Evolutionary conservation across 2,113 vertebrate genomes (phyloP).

Genomic region (Ranitomeya imitator): DNA sequence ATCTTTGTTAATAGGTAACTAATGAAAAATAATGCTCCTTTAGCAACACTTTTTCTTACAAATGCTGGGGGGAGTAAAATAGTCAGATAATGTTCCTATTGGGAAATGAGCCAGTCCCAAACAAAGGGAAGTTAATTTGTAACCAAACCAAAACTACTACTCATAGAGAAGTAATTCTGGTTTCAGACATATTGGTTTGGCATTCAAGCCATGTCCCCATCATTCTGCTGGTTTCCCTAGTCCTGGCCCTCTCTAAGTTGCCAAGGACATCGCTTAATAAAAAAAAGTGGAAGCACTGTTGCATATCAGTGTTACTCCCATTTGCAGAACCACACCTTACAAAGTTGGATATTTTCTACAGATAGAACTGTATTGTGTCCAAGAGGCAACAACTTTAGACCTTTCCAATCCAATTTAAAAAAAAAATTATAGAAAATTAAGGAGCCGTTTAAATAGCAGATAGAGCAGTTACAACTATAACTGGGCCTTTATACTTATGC

Average conservation of each 20-base stretch:
- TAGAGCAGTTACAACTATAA: background rate
- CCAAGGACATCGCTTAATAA: background rate
- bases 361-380: background rate
- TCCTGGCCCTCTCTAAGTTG: background rate
- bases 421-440: background rate
- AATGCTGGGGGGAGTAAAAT: background rate
- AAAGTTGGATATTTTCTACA: background rate
- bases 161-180: background rate
- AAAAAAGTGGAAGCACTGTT: background rate
- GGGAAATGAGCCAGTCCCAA: background rate
- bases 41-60: constrained; percentile 26
- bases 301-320: background rate
- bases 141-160: constrained; percentile 39
- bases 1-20: constrained; percentile 38
- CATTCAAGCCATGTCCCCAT: background rate
- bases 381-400: background rate
- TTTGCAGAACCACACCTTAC: background rate
- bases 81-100: background rate
- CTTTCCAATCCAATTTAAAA: background rate
- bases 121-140: constrained; percentile 50
- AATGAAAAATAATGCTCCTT: constrained; percentile 45
- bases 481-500: background rate
- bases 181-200: background rate
- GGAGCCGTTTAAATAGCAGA: background rate
- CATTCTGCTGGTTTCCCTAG: background rate